Evolutionary conservation across 30 jellyfish, hydroid and myxozoan species (phyloP), one percentile per base, ranked within the genome.

Genomic region (Hydra vulgaris): DNA sequence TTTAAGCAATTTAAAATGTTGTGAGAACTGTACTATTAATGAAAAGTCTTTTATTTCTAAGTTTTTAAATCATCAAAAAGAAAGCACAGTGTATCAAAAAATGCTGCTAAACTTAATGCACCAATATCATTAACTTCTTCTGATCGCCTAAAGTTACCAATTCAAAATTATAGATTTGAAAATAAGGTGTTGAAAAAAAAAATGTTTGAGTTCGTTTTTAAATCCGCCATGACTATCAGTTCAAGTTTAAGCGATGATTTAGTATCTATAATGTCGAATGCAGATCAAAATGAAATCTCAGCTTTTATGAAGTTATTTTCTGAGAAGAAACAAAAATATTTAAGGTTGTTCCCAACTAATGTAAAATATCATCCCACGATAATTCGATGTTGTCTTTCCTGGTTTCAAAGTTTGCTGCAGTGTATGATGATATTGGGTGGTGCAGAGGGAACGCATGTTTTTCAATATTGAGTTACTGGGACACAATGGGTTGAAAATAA

Each of bases 341-440:
- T 25, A 18, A 77, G 24, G 24, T 53, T 21, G 67, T 24, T 12
- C 21, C 27, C 83, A 84, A 84, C 22, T 84, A 72, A 56, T n/a
- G 67, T 70, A 19, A 25, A 80, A 52, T 85, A 85, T 54, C 88
- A 85, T 66, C 94, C 94, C 53, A 85, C 77, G 94, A 79, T 85
- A 17, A 77, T 85, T 7, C 78, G 79, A 67, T 79, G n/a, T 78
- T 78, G 66, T 24, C 61, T 78, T 27, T 77, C 80, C 55, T 78
- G 55, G 79, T 22, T 25, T 19, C 79, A 77, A 25, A 26, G 25
- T 77, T 83, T 21, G 26, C 81, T n/a, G 55, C 80, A n/a, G 75
- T 23, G 22, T 77, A 77, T 53, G 55, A 80, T 21, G 87, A 66
- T 25, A 74, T n/a, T n/a, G n/a, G n/a, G n/a, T n/a, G n/a, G n/a